Base-by-base conservation (phyloP, 2,797 vertebrate genomes). In the Etheostoma nigrum region DNA sequence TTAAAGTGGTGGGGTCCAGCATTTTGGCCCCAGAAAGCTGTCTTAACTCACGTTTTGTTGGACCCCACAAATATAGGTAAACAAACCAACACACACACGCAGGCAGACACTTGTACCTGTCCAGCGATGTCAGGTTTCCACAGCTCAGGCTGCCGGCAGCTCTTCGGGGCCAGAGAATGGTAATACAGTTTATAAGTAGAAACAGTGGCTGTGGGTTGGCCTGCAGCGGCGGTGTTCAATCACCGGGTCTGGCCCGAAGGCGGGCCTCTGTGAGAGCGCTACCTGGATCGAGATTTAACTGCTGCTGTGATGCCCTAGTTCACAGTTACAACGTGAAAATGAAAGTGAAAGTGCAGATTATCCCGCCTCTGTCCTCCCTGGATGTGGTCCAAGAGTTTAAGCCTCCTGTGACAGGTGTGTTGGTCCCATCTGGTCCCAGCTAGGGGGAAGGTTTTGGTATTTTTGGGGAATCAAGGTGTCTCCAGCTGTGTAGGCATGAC, bases 111-210 rank as follows among this genome's bases (percentile, higher is more conserved):
- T 19, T 1, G 47, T 47, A 27, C 23, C 45, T 65, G 79, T 68
- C 30, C 53, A 12, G 64, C 2, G 7, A 19, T 72, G 76, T 74
- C 83, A 85, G 78, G 30, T 67, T 44, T 66, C 68, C 72, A 82
- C 71, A 85, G 78, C 60, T 85, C 78, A 81, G 75, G 63, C 79
- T 76, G 3, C 68, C 44, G 76, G 79, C 77, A 21, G 48, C 66
- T 53, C 71, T 65, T 57, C 4, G 4, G 25, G 47, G 55, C 1
- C 48, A 63, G 58, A 53, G 40, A 55, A 86, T 80, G 75, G 45
- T 70, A 81, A 86, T 75, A 54, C 51, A 65, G 70, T 53, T 69
- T 82, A 81, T 40, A 84, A 85, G 78, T 72, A 72, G 76, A 82
- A 72, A 48, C 76, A 18, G 66, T 4, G 36, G 58, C 36, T 47